Evolutionary conservation across 2,888 invertebrate genomes (phyloP).

Genomic region (Conomelus anceps): DNA sequence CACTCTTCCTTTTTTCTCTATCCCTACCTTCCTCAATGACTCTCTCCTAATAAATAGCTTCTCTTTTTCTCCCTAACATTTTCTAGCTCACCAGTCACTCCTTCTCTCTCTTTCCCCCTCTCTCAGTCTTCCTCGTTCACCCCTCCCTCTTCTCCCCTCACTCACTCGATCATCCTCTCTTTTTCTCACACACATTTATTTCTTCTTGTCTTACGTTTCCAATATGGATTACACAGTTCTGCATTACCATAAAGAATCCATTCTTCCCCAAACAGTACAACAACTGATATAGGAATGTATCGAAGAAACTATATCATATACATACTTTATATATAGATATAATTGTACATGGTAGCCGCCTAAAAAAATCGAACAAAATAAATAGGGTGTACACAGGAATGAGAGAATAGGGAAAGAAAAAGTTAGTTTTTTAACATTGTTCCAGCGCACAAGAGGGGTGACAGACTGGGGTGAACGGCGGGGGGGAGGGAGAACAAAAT

Average conservation of each 20-base stretch:
- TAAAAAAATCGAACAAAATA: not conserved
- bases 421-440: constrained; percentile 28
- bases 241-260: constrained; percentile 27
- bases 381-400: no score
- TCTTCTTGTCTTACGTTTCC: constrained; percentile 23
- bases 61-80: no score
- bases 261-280: constrained; percentile 16
- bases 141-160: not conserved
- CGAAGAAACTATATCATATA: not conserved
- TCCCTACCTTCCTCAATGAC: no score
- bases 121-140: not conserved
- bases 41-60: no score
- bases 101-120: not conserved
- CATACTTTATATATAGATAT: not conserved
- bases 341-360: not conserved
- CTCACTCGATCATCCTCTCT: not conserved
- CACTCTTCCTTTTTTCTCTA: not conserved
- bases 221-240: constrained; percentile 21
- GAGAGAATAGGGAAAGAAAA: constrained; percentile 14
- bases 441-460: constrained; percentile 18
- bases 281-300: not conserved
- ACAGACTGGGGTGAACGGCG: not conserved
- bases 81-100: no score
- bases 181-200: not conserved
- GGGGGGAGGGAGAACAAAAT: constrained; percentile 4